Conservation (phyloP, 2,113 vertebrate species). For the Sminthopsis crassicaudata region DNA sequence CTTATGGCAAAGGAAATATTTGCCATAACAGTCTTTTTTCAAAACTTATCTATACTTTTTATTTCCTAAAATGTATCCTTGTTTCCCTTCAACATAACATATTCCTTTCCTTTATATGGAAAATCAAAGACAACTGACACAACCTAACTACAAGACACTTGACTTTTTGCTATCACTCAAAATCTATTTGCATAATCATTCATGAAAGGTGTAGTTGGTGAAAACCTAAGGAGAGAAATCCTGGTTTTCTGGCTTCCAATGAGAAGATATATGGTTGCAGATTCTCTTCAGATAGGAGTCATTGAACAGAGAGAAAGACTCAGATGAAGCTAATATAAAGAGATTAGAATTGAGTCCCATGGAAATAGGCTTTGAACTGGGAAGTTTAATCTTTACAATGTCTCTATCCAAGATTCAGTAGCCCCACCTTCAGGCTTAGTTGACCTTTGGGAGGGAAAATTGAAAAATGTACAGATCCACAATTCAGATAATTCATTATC, state of each 20-base stretch:
- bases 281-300: not conserved
- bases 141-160: not conserved
- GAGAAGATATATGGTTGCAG: not conserved
- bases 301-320: not conserved
- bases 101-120: not conserved
- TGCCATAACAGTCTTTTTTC: not conserved
- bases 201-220: not conserved
- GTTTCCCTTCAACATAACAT: not conserved
- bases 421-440: too few relatives aligned
- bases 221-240: not conserved
- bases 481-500: too few relatives aligned
- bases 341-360: too few relatives aligned
- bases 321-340: not conserved
- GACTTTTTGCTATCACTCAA: not conserved
- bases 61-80: not conserved
- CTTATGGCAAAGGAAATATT: not conserved
- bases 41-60: not conserved
- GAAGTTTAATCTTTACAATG: not conserved
- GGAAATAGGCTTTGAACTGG: too few relatives aligned
- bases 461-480: too few relatives aligned
- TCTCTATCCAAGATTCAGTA: too few relatives aligned
- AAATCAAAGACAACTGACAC: not conserved
- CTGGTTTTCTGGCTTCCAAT: not conserved
- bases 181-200: not conserved
- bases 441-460: too few relatives aligned